Conservation (phyloP, 2,113 vertebrate genomes). For the Oxygymnocypris stewartii region DNA sequence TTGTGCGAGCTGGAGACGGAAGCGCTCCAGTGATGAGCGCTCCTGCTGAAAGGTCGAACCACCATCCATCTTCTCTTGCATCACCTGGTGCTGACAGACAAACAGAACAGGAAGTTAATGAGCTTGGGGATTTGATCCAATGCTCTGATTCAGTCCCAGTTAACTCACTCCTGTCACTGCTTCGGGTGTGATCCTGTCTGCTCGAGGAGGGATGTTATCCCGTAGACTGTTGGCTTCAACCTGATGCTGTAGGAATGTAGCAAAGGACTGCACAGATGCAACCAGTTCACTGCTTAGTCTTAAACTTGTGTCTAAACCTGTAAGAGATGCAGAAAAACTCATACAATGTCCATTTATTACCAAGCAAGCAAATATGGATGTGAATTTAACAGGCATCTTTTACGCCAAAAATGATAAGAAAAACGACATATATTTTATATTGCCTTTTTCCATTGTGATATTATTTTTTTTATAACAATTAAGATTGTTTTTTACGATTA, state of each 20-base stretch:
- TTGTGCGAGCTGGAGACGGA: constrained; percentile 73
- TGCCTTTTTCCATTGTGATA: neutral
- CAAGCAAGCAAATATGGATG: neutral
- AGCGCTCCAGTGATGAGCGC: constrained; percentile 67
- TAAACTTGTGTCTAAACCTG: constrained; percentile 54
- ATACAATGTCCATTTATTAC: neutral
- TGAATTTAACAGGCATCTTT: neutral
- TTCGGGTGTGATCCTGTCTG: constrained; percentile 14
- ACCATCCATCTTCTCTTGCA: neutral
- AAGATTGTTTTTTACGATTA: neutral
- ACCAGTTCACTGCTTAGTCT: constrained; percentile 78
- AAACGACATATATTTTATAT: neutral
- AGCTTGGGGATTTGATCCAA: neutral
- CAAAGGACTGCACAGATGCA: constrained; percentile 67
- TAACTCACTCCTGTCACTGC: constrained; percentile 31
- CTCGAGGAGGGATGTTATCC: constrained; percentile 17
- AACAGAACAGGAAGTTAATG: neutral
- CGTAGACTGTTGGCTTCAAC: constrained; percentile 50
- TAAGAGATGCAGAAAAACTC: neutral
- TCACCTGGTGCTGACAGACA: constrained; percentile 26
- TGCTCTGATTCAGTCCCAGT: neutral
- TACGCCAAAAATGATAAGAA: neutral
- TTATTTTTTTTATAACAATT: neutral
- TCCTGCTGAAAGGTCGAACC: constrained; percentile 60
- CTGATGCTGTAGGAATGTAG: constrained; percentile 69